A percentile compares a stretch with the other conserved stretches of the same genome.
phyloP scores from a whole-genome alignment of 2,888 invertebrate genomes.

The Dasysyrphus tricinctus region DNA sequence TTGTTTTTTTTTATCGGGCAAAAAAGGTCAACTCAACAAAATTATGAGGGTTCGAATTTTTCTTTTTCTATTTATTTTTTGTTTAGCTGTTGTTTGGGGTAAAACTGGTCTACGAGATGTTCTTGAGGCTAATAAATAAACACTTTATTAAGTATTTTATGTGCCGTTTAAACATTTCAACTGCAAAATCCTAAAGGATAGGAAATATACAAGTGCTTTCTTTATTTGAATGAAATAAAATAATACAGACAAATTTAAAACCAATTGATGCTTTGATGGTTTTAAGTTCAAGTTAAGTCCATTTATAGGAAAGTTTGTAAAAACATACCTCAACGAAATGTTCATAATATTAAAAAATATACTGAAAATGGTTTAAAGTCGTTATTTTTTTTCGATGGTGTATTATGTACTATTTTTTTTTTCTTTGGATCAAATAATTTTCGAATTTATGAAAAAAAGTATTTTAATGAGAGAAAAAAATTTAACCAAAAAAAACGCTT shows the following conservation, averaged over 20 bases:
- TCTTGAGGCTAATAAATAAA: slow-evolving; percentile 1
- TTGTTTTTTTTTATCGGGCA: slow-evolving; percentile 2
- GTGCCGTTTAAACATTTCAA: background rate
- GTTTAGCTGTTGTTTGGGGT: fast-evolving
- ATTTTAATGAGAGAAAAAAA: too few species aligned
- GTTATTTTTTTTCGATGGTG: too few species aligned
- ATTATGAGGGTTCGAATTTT: background rate
- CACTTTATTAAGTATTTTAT: background rate
- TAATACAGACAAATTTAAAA: background rate
- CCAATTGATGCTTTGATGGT: background rate
- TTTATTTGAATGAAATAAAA: background rate
- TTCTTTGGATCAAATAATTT: too few species aligned
- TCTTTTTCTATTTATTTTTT: background rate
- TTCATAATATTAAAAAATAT: too few species aligned
- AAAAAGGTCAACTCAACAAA: slow-evolving; percentile 17
- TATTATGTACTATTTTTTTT: too few species aligned
- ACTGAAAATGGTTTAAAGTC: too few species aligned
- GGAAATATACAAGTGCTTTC: background rate
- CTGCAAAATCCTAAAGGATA: background rate
- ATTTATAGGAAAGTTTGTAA: too few species aligned
- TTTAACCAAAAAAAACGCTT: too few species aligned
- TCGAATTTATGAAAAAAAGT: too few species aligned
- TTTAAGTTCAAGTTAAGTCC: background rate
- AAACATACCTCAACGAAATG: too few species aligned
- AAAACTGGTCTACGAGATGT: background rate